Conservation (phyloP, 1,140 invertebrate species). For the Stenopsyche tienmushanensis region DNA sequence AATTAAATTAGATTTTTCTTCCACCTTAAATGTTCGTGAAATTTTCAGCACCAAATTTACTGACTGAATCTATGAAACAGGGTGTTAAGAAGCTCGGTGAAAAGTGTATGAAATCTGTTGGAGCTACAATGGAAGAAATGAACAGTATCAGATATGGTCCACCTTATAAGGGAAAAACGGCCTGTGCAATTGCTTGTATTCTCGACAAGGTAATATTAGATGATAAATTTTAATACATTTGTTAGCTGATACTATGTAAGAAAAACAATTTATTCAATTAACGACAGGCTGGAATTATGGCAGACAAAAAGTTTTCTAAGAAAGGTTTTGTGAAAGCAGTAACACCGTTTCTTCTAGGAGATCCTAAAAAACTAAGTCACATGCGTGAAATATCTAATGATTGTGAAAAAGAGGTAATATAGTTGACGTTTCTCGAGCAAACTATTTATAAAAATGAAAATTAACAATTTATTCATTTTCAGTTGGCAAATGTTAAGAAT, state of each 20-base stretch:
- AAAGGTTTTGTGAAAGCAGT: constrained; percentile 34
- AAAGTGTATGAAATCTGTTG: constrained; percentile 33
- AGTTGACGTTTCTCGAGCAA: neutral
- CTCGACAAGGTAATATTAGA: constrained; percentile 33
- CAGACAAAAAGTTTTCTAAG: constrained; percentile 35
- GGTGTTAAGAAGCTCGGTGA: constrained; percentile 32
- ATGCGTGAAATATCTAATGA: constrained; percentile 33
- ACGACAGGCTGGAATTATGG: constrained; percentile 38
- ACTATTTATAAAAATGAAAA: neutral
- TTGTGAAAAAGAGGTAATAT: constrained; percentile 37
- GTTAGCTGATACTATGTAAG: too few species aligned
- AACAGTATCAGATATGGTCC: constrained; percentile 28
- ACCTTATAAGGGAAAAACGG: constrained; percentile 35
- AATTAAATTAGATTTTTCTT: too few species aligned
- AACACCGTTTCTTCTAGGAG: constrained; percentile 32
- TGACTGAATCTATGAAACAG: constrained; percentile 36
- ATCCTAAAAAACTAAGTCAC: constrained; percentile 27
- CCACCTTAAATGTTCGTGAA: too few species aligned
- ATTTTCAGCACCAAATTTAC: constrained; percentile 11
- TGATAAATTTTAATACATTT: neutral
- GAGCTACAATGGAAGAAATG: constrained; percentile 38
- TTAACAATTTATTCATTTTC: constrained; percentile 16
- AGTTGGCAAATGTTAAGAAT: constrained; percentile 8
- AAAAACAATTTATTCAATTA: too few species aligned
- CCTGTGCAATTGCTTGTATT: constrained; percentile 38